Percentiles rank a stretch among this genome's conserved stretches.
phyloP scores from a whole-genome alignment of 1,140 invertebrate genomes.

The Pantala flavescens region DNA sequence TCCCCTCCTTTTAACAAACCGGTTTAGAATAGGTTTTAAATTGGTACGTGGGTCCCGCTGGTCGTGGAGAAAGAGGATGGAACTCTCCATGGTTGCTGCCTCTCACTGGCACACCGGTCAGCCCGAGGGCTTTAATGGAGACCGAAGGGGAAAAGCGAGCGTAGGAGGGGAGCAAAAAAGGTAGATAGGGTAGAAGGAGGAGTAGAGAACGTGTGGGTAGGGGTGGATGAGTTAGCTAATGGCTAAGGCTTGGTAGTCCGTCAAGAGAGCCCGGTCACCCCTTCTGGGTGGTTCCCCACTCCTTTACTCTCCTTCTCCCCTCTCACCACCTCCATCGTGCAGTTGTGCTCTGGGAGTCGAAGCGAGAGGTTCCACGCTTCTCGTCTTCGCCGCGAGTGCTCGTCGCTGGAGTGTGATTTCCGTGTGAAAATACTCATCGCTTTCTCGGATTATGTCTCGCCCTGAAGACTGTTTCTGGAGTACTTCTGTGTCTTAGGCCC shows the following conservation, averaged over 20 bases:
- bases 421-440: too few relatives aligned
- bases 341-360: too few relatives aligned
- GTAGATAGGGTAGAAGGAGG: too few relatives aligned
- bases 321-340: neutral
- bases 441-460: too few relatives aligned
- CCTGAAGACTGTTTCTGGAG: too few relatives aligned
- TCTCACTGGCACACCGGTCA: neutral
- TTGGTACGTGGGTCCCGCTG: conserved; percentile 6
- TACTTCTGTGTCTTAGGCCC: too few relatives aligned
- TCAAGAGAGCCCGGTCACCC: neutral
- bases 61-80: neutral
- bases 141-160: neutral
- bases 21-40: conserved; percentile 3
- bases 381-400: too few relatives aligned
- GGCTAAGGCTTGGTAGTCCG: neutral
- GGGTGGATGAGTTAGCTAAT: neutral
- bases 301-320: neutral
- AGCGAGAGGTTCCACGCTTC: too few relatives aligned
- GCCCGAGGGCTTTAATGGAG: neutral
- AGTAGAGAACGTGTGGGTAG: too few relatives aligned
- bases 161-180: neutral
- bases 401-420: too few relatives aligned
- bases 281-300: neutral
- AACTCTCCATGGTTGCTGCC: too few relatives aligned
- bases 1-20: neutral